Base-by-base conservation (phyloP, 2,797 vertebrate genomes). In the Emydoidea blandingii region DNA sequence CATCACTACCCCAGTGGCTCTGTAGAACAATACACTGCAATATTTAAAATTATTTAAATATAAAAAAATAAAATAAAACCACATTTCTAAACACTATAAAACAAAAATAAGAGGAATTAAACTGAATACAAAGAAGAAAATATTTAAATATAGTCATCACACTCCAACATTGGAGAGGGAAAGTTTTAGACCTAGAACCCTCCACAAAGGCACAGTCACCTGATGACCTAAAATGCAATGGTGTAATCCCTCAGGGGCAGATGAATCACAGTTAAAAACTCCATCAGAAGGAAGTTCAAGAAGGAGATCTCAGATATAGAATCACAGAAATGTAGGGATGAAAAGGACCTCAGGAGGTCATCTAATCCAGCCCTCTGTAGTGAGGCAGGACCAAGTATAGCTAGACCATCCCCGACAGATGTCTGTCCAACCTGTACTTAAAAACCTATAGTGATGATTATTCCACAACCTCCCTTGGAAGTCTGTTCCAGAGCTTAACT, bases 171-270 rank as follows among this genome's bases (percentile, higher is more conserved):
- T 3, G 52, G 1, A 65, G 11, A 88, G 47, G 3, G 79, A 88
- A 88, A 49, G 2, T 37, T 78, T 78, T 76, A 79, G 76, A 18
- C 14, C 34, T 8, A 25, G 34, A 16, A 31, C 27, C 18, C 78
- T 87, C 79, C 72, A 81, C 52, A 87, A 74, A 93, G 81, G 37
- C 81, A 81, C 31, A n/a, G 8, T 62, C 16, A 29, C 18, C 34
- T 37, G 34, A 68, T 37, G 16, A 68, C 16, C 31, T 25, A 76
- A 79, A 83, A 85, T 0, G 1, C 78, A 86, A 86, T 0, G 80
- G 44, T 47, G 78, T 86, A 91, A 41, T 31, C 14, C 19, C 50
- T 11, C 16, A 10, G 62, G 34, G n/a, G 27, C 41, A 83, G 76
- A 25, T 74, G 49, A 85, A n/a, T 14, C 19, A 92, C 72, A 74